Evolutionary conservation across 1,140 invertebrate species (phyloP).

Genomic region (Asbolus verrucosus): DNA sequence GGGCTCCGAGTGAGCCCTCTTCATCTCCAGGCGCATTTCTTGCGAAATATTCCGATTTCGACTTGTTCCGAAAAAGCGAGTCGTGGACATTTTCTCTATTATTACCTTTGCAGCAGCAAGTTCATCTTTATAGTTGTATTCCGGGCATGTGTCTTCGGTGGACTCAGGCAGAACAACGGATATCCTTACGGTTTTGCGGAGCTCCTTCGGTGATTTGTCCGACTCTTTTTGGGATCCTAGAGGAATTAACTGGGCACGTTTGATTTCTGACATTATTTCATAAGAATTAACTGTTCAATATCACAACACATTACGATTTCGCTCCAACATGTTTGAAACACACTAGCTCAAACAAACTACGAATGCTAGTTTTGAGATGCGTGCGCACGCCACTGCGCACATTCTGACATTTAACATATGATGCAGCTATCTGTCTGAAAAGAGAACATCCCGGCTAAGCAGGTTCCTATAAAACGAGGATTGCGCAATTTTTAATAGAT

Average conservation of each 20-base stretch:
- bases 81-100: conserved; percentile 64
- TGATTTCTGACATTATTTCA: conserved; percentile 64
- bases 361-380: conserved; percentile 43
- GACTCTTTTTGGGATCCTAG: conserved; percentile 59
- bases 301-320: conserved; percentile 61
- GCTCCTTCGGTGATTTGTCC: conserved; percentile 56
- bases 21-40: neutral
- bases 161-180: conserved; percentile 72
- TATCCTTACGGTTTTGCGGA: conserved; percentile 69
- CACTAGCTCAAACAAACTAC: conserved; percentile 53
- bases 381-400: conserved; percentile 49
- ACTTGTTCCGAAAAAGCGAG: conserved; percentile 44
- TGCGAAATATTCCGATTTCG: neutral
- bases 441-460: neutral
- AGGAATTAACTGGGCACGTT: conserved; percentile 59
- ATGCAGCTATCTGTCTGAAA: neutral
- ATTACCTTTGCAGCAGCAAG: conserved; percentile 73
- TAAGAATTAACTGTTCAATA: conserved; percentile 54
- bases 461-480: neutral
- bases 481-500: neutral
- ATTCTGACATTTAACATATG: conserved; percentile 46
- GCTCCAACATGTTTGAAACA: conserved; percentile 65
- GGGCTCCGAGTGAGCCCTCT: neutral
- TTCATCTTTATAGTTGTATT: conserved; percentile 75
- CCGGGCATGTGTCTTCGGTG: conserved; percentile 74